phyloP scores from a whole-genome alignment of 2,888 invertebrate genomes.

The Perizoma flavofasciatum region DNA sequence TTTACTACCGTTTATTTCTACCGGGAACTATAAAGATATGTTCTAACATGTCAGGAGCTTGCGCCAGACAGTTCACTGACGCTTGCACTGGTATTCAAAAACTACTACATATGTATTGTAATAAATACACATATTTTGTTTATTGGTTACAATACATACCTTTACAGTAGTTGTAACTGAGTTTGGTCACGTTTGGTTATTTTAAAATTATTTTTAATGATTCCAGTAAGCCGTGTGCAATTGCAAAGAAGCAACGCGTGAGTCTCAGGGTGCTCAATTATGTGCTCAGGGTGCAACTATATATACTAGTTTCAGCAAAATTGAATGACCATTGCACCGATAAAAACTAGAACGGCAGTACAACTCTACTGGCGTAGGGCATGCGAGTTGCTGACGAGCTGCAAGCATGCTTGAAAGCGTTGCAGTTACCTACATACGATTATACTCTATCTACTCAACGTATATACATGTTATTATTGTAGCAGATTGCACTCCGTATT shows the following conservation, averaged over 20 bases:
- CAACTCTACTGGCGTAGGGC: not conserved
- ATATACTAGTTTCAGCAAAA: too few relatives aligned
- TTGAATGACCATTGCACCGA: not conserved
- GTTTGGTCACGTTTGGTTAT: too few relatives aligned
- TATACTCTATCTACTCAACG: not conserved
- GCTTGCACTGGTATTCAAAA: not conserved
- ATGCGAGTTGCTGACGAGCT: not conserved
- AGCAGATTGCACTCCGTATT: slow-evolving; percentile 1
- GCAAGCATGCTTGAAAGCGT: not conserved
- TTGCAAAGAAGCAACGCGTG: too few relatives aligned
- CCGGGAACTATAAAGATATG: slow-evolving; percentile 53
- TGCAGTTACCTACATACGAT: not conserved
- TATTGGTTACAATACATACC: too few relatives aligned
- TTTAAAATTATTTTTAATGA: too few relatives aligned
- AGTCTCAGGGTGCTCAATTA: too few relatives aligned
- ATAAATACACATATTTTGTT: too few relatives aligned
- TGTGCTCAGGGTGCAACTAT: too few relatives aligned
- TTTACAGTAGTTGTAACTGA: too few relatives aligned
- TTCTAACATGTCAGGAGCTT: slow-evolving; percentile 9
- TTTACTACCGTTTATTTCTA: slow-evolving; percentile 72
- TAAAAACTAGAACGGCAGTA: not conserved
- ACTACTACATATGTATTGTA: too few relatives aligned
- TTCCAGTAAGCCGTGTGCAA: too few relatives aligned
- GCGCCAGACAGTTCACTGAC: slow-evolving; percentile 9
- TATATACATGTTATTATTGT: slow-evolving; percentile 3